A percentile compares a stretch with the other conserved stretches of the same genome.
Conservation (phyloP, 2,797 vertebrate genomes). For the Malurus leucopterus region DNA sequence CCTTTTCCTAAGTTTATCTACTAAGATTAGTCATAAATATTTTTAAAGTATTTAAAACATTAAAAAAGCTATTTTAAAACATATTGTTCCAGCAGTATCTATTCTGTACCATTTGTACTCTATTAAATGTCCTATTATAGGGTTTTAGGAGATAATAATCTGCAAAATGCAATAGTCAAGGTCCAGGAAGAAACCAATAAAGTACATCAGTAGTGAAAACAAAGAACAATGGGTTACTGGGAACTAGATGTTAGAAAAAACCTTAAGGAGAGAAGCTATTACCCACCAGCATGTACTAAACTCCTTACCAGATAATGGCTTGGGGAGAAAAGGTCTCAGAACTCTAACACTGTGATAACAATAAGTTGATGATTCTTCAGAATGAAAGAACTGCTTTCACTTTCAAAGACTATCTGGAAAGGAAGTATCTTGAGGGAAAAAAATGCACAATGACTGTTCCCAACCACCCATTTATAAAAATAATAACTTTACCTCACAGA, state of each 20-base stretch:
- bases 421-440: not conserved
- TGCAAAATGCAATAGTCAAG: not conserved
- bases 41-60: not conserved
- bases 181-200: not conserved
- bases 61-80: not conserved
- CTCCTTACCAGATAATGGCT: not conserved
- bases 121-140: not conserved
- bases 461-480: not conserved
- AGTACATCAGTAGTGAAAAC: not conserved
- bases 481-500: not conserved
- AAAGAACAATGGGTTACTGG: not conserved
- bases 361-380: not conserved
- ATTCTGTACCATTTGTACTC: not conserved
- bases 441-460: not conserved
- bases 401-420: not conserved
- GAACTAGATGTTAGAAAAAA: not conserved
- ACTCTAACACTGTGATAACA: not conserved
- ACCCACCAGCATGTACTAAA: not conserved
- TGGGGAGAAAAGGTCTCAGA: not conserved
- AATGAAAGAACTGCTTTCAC: not conserved
- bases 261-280: not conserved
- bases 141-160: not conserved
- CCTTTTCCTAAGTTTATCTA: not conserved
- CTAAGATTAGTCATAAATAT: not conserved
- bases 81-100: not conserved